Base-by-base conservation (phyloP, 2,797 vertebrate genomes). In the Lemur catta region DNA sequence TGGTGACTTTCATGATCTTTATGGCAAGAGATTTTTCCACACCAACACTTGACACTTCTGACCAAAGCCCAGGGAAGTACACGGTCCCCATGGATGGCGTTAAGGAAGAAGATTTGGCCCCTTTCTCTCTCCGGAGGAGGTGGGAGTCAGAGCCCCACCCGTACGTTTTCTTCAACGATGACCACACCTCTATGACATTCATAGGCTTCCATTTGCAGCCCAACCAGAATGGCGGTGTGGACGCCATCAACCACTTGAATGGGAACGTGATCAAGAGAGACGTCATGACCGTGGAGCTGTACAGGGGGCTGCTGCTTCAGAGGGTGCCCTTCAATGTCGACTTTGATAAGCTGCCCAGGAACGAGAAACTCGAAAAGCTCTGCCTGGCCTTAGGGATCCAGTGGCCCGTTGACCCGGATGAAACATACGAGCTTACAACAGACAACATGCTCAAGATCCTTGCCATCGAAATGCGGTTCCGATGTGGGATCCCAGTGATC, bases 11-110 rank as follows among this genome's bases (percentile, higher is more conserved):
- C 98, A 99, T 99, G 99, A 99, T 99, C 97, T 93, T 99, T 59
- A 99, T 99, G 99, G 99, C 99, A 0, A 99, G 99, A 71, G 99
- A 99, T 97, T 99, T 99, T 93, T 99, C 99, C 43, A 99, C 99
- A 1, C 99, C 99, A 1, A 99, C 99, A 7, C 98, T 99, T 6
- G 98, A 98, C 92, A 99, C 99, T 93, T 99, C 99, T 6, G 99
- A 99, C 96, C 99, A 99, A 86, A 99, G 99, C 95, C 99, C 99
- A 0, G 99, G 99, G 33, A 98, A 97, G 48, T 78, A 84, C 38
- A n/a, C 87, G 11, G 95, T 98, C 35, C 93, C 98, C 93, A 55
- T 99, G 96, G 98, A 98, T 10, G 98, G 98, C 0, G 78, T 99
- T 1, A 87, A 8, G 0, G 99, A 99, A 91, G 99, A 99, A 59